Base-by-base conservation (phyloP, 2,888 invertebrate species). In the Noctua comes region DNA sequence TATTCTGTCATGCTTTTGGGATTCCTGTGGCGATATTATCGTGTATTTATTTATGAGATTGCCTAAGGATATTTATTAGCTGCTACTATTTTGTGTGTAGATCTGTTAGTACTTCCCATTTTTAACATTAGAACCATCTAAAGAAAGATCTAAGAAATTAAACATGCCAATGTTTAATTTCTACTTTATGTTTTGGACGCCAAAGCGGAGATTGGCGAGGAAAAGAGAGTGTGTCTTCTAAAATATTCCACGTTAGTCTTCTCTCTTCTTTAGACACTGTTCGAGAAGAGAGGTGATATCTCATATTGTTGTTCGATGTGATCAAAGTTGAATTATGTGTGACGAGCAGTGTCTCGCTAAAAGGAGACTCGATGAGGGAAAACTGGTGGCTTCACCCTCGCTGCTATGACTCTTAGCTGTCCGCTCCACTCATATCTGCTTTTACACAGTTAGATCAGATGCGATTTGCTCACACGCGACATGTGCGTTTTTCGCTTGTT, bases 1-100 rank as follows among this genome's bases (percentile, higher is more conserved):
- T 90, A 88, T 91, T 88, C 86, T 88, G 83, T 86, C 85, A 80
- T 69, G 84, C 88, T 87, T 86, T 77, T 68, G n/a, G 70, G 66
- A 66, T 80, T 62, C 83, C 57, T 27, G 36, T 57, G 40, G 36
- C 59, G 16, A 48, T 73, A 70, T 71, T 77, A 36, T 70, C 68
- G 31, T 43, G 48, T 54, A 70, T 66, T 59, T 59, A 21, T 77
- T 48, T 36, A 62, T 48, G 16, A 71, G 51, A 72, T 27, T 8
- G 5, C 18, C 11, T 65, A 13, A 36, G 16, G 24, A 68, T 36
- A 16, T 46, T 40, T 36, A 16, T 46, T 40, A 6, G 16, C 2
- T 64, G n/a, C 6, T n/a, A n/a, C 66, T 16, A 21, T 59, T 73
- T 24, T 66, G 36, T 70, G 16, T 18, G 13, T 54, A 31, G 24